Conservation (phyloP, 2,797 vertebrate species). For the Labroides dimidiatus region DNA sequence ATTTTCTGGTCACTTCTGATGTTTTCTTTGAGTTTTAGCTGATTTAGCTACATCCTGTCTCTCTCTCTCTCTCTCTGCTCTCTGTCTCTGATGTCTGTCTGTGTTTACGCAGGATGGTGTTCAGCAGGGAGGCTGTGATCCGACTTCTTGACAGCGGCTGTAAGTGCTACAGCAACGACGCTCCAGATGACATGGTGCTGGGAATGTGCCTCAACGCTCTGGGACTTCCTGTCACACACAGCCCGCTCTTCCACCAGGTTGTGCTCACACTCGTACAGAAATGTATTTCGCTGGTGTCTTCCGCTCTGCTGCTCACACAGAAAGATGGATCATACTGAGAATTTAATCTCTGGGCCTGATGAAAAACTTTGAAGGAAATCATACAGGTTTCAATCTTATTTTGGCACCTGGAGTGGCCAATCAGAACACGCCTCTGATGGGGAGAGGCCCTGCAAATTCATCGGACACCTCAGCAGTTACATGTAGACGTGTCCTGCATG, state of each 20-base stretch:
- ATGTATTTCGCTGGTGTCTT: no score
- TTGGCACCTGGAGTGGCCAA: no score
- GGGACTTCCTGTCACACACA: conserved; percentile 91
- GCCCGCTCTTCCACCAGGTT: conserved; percentile 97
- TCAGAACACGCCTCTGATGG: no score
- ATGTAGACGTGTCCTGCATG: no score
- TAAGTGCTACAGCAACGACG: conserved; percentile 94
- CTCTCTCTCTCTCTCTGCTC: background rate
- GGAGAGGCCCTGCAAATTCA: no score
- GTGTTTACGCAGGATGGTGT: conserved; percentile 90
- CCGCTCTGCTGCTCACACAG: no score
- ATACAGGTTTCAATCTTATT: no score
- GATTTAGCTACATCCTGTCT: background rate
- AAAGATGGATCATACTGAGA: background rate
- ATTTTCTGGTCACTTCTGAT: conserved; percentile 18
- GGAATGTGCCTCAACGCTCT: conserved; percentile 96
- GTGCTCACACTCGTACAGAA: conserved; percentile 7
- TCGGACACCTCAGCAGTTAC: no score
- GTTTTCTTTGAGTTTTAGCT: conserved; percentile 6
- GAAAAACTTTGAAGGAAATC: background rate
- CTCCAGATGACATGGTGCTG: conserved; percentile 97
- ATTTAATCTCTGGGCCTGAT: background rate
- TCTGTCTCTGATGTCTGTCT: conserved; percentile 3
- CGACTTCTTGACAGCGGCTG: conserved; percentile 91
- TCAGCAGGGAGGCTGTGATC: conserved; percentile 90